Conservation (phyloP, 2,113 vertebrate species). For the Ptyas mucosa region DNA sequence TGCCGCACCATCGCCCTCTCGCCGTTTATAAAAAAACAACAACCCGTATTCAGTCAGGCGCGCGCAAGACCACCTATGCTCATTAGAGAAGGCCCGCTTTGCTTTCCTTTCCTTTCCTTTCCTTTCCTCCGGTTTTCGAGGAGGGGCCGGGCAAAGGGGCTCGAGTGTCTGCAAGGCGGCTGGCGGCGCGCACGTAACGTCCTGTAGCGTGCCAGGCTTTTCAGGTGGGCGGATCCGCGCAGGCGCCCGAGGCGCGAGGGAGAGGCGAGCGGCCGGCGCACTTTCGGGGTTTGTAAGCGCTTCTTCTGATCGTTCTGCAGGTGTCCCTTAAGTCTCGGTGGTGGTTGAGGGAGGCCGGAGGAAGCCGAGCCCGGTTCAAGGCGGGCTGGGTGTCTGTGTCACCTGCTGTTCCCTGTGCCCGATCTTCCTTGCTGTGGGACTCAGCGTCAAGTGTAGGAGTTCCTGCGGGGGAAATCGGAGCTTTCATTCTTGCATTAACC, state of each 20-base stretch:
- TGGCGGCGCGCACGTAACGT: constrained; percentile 27
- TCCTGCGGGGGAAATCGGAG: background rate
- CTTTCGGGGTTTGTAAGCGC: background rate
- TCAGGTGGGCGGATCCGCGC: constrained; percentile 27
- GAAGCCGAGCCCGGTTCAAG: background rate
- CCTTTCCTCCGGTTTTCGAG: background rate
- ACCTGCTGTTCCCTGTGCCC: background rate
- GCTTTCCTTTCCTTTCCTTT: too few species aligned
- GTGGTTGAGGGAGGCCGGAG: background rate
- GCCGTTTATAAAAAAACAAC: background rate
- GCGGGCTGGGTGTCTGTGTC: background rate
- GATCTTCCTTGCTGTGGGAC: background rate
- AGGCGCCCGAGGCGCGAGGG: background rate
- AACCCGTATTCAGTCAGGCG: constrained; percentile 21
- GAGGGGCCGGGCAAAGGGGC: background rate
- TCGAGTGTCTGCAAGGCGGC: background rate
- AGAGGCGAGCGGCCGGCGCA: background rate
- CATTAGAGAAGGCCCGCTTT: background rate
- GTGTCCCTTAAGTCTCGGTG: background rate
- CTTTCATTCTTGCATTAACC: background rate
- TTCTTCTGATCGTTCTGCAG: background rate
- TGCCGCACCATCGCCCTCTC: too few species aligned
- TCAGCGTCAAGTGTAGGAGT: background rate
- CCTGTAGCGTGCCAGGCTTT: background rate
- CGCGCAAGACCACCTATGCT: background rate